Percentiles rank a stretch among this genome's conserved stretches.
These are phyloP conservation scores for Calameuta filiformis DNA, from an alignment of 2,888 invertebrate species.

Conservation along the genomic window DNA sequence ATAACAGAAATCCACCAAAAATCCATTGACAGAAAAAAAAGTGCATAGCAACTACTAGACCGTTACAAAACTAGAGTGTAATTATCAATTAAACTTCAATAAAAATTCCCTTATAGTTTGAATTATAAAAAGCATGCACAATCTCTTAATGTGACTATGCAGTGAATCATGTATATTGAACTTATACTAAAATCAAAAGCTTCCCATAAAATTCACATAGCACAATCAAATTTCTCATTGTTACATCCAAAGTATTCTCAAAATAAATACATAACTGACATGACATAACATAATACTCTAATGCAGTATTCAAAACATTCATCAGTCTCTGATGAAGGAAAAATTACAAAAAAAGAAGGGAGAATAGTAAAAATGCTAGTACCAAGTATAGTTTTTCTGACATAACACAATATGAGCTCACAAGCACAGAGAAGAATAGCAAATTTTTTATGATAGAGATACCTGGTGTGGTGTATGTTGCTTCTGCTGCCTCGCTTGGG, in stretches of 20 bases:
- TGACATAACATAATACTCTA: neutral
- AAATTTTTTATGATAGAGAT: conserved; percentile 25
- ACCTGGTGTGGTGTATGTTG: conserved; percentile 73
- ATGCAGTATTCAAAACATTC: neutral
- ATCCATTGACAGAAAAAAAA: neutral
- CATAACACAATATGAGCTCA: neutral
- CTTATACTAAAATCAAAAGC: neutral
- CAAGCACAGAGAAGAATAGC: neutral
- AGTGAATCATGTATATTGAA: neutral
- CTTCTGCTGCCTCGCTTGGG: conserved; percentile 78
- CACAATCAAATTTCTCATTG: neutral
- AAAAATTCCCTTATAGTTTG: neutral
- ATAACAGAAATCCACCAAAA: neutral
- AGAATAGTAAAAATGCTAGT: neutral
- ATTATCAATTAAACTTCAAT: neutral
- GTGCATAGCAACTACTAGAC: neutral
- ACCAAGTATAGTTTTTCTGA: neutral
- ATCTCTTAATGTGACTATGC: neutral
- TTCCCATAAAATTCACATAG: neutral
- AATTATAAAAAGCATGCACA: neutral
- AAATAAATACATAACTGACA: neutral
- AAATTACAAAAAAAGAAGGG: neutral
- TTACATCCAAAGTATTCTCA: neutral
- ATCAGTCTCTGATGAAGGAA: neutral
- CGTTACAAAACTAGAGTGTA: neutral